These are phyloP conservation scores for Phalacrocorax aristotelis DNA, from an alignment of 2,113 vertebrate genomes.

Conservation along the genomic window DNA sequence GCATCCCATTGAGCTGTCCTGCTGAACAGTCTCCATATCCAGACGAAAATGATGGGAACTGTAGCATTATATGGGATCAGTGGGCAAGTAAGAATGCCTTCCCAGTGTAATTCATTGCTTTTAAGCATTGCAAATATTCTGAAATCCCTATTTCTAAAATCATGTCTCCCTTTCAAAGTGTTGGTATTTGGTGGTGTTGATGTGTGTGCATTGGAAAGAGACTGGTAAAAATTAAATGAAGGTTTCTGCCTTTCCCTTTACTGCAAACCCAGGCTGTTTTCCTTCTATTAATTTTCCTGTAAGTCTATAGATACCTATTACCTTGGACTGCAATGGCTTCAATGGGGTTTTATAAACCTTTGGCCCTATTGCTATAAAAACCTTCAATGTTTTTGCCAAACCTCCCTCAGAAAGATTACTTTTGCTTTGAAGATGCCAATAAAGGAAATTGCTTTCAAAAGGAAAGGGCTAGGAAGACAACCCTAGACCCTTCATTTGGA, in stretches of 20 bases:
- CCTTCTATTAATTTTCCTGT: not conserved
- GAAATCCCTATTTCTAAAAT: not conserved
- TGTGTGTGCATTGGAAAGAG: not conserved
- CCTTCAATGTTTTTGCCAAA: constrained; percentile 39
- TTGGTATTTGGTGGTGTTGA: not conserved
- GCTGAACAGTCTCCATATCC: not conserved
- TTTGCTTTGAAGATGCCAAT: constrained; percentile 46
- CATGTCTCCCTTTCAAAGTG: not conserved
- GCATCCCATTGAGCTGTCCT: fast-evolving
- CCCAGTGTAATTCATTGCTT: not conserved
- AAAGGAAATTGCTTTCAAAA: constrained; percentile 39
- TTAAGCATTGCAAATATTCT: not conserved
- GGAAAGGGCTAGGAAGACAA: constrained; percentile 13
- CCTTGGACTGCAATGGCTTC: not conserved
- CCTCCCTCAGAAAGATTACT: constrained; percentile 37
- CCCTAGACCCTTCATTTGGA: constrained; percentile 29
- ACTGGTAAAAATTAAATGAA: not conserved
- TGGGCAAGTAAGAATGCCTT: not conserved
- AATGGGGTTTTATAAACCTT: constrained; percentile 47
- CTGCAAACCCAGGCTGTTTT: not conserved
- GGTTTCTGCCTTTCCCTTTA: not conserved
- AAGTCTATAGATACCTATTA: constrained; percentile 18
- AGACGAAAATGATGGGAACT: not conserved
- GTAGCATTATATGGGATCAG: not conserved
- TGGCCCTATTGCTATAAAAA: constrained; percentile 36